Conservation (phyloP, 2,797 vertebrate genomes). For the Oreortyx pictus region DNA sequence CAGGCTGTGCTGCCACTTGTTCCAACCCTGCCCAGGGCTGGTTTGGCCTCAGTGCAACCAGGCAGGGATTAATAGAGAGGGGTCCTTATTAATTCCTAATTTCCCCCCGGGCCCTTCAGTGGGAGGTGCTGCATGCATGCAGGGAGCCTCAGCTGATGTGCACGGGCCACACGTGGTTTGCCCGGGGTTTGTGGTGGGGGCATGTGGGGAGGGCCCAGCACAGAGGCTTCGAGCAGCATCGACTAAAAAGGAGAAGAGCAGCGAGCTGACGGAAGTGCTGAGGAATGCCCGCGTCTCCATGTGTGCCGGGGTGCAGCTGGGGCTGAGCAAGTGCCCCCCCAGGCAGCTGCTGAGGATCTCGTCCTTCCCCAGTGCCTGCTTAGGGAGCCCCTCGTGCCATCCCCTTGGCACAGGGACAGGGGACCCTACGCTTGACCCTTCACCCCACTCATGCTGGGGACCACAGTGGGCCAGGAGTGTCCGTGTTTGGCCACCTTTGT, state of each 20-base stretch:
- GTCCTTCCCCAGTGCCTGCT: not conserved
- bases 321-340: fast-evolving
- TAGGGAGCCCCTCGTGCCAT: fast-evolving
- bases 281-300: slow-evolving; percentile 45
- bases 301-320: not conserved
- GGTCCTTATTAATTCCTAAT: not conserved
- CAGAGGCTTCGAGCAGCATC: slow-evolving; percentile 6
- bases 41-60: not conserved
- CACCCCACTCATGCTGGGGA: not conserved
- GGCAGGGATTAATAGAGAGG: not conserved
- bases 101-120: not conserved
- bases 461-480: not conserved
- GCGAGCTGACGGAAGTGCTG: slow-evolving; percentile 49
- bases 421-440: not conserved
- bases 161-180: not conserved
- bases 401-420: not conserved
- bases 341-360: not conserved
- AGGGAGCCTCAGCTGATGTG: not conserved
- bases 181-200: not conserved
- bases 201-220: not conserved
- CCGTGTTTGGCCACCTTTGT: not conserved
- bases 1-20: fast-evolving
- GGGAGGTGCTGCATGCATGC: not conserved
- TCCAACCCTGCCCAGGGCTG: not conserved
- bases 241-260: slow-evolving; percentile 75